phyloP scores from a whole-genome alignment of 2,797 vertebrate species.

The Liasis olivaceus region DNA sequence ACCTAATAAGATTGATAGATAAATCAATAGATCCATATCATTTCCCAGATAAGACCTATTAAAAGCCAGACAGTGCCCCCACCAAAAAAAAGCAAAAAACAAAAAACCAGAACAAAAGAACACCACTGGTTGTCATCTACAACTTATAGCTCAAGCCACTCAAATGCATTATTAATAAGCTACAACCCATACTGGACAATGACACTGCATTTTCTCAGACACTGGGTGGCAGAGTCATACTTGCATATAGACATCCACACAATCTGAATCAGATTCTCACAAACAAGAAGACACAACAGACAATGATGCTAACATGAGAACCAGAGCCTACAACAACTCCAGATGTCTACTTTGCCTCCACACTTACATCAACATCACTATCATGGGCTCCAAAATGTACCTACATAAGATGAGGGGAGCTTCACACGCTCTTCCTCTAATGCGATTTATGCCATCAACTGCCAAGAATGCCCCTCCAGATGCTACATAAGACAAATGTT shows the following conservation, averaged over 20 bases:
- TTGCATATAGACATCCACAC: too few relatives aligned
- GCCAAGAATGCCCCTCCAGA: background rate
- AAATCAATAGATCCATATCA: background rate
- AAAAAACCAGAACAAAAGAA: background rate
- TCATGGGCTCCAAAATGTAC: too few relatives aligned
- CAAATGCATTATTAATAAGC: background rate
- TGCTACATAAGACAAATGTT: background rate
- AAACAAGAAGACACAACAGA: background rate
- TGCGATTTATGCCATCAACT: background rate
- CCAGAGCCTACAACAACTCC: background rate
- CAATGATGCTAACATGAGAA: background rate
- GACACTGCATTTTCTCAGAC: background rate
- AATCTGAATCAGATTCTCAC: background rate
- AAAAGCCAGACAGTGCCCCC: background rate
- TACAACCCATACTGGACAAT: background rate
- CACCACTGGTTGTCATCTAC: background rate
- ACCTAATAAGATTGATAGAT: background rate
- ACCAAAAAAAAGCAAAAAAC: background rate
- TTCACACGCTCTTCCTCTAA: background rate
- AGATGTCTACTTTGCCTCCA: too few relatives aligned
- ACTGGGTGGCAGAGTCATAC: background rate
- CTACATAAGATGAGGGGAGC: too few relatives aligned
- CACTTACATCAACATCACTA: too few relatives aligned
- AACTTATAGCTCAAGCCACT: background rate
- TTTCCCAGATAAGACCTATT: background rate